Conservation (phyloP, 2,888 invertebrate genomes). For the Rhagonycha lutea region DNA sequence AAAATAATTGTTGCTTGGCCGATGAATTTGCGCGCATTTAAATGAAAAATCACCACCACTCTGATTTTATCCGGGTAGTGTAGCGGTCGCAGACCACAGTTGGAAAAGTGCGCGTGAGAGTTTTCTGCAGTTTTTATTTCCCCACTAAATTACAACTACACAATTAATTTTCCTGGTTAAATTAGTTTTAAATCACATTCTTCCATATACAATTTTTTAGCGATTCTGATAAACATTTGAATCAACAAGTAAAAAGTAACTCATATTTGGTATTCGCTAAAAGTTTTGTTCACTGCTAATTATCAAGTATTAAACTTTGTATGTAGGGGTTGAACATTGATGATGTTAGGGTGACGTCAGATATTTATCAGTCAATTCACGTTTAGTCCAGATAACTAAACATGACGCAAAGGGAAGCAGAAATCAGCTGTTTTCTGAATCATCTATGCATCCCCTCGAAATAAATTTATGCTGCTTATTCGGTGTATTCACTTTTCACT, state of each 20-base stretch:
- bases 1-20: constrained; percentile 5
- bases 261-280: neutral
- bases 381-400: constrained; percentile 52
- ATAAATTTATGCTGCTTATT: neutral
- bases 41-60: constrained; percentile 53
- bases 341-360: constrained; percentile 27
- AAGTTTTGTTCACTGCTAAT: constrained; percentile 4
- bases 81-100: constrained; percentile 49
- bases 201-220: neutral
- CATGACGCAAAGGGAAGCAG: constrained; percentile 21
- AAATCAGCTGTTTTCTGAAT: constrained; percentile 51
- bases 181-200: neutral
- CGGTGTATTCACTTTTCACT: neutral
- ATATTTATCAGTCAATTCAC: constrained; percentile 50
- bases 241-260: neutral
- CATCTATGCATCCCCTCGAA: constrained; percentile 33
- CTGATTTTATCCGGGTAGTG: constrained; percentile 43
- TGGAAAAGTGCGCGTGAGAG: constrained; percentile 54
- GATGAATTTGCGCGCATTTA: constrained; percentile 41
- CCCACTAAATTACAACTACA: constrained; percentile 40
- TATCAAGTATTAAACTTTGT: neutral
- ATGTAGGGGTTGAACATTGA: constrained; percentile 2
- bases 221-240: neutral
- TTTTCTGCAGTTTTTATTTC: constrained; percentile 38
- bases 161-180: constrained; percentile 46